These are phyloP conservation scores for Caenorhabditis sp. DNA, from an alignment of 2,888 invertebrate genomes.

Conservation along the genomic window DNA sequence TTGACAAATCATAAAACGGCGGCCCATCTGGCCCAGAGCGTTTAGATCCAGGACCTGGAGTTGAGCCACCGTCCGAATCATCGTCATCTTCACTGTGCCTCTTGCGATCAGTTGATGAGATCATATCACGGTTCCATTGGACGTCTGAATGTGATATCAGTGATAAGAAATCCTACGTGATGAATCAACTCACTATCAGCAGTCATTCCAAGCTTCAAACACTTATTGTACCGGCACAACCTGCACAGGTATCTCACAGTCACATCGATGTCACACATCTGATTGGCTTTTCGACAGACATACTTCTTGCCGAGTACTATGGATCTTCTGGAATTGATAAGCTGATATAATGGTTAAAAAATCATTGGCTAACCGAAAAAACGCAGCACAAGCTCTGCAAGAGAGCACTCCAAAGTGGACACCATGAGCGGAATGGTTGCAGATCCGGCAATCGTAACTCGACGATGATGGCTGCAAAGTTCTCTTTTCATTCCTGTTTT, in stretches of 20 bases:
- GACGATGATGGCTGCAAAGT: slow-evolving; percentile 53
- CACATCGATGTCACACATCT: slow-evolving; percentile 56
- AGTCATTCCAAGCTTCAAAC: slow-evolving; percentile 67
- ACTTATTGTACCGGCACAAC: slow-evolving; percentile 66
- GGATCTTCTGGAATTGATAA: slow-evolving; percentile 60
- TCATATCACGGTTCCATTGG: slow-evolving; percentile 66
- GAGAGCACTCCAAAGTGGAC: slow-evolving; percentile 70
- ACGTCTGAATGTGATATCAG: slow-evolving; percentile 48
- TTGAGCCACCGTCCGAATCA: slow-evolving; percentile 1
- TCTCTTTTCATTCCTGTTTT: too few relatives aligned
- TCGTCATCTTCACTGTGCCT: slow-evolving; percentile 39
- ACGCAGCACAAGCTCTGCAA: slow-evolving; percentile 70
- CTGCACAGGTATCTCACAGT: slow-evolving; percentile 60
- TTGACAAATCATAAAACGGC: slow-evolving; percentile 47
- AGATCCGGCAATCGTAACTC: slow-evolving; percentile 60
- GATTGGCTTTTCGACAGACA: slow-evolving; percentile 52
- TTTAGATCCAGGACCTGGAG: slow-evolving; percentile 29
- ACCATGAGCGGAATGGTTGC: slow-evolving; percentile 65
- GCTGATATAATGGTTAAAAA: too few relatives aligned
- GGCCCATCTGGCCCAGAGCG: slow-evolving; percentile 23
- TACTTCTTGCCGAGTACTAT: slow-evolving; percentile 63
- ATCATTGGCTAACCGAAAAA: slow-evolving; percentile 58
- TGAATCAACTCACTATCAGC: slow-evolving; percentile 59
- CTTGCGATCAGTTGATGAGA: slow-evolving; percentile 47
- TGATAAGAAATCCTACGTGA: too few relatives aligned